Conservation (phyloP, 2,797 vertebrate species). For the Gymnocypris eckloni region DNA sequence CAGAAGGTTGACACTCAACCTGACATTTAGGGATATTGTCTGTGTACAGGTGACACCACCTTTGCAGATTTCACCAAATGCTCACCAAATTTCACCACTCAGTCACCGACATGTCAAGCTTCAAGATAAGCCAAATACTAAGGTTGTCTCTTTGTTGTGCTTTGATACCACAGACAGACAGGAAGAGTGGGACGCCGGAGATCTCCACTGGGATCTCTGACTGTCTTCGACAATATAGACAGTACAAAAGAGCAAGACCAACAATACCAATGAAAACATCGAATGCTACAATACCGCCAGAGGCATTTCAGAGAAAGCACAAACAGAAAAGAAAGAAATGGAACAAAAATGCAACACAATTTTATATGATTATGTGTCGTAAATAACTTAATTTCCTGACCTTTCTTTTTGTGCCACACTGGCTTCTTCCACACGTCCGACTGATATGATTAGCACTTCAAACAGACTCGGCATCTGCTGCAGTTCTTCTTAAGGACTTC, state of each 20-base stretch:
- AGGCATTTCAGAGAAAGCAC: slow-evolving; percentile 17
- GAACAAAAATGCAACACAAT: neutral
- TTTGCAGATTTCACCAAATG: slow-evolving; percentile 11
- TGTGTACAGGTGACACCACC: neutral
- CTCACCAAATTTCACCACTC: neutral
- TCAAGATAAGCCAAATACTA: slow-evolving; percentile 61
- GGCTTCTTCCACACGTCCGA: slow-evolving; percentile 43
- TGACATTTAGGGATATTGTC: slow-evolving; percentile 16
- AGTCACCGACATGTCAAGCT: slow-evolving; percentile 62
- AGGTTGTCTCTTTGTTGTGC: slow-evolving; percentile 46
- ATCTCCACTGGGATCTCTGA: slow-evolving; percentile 30
- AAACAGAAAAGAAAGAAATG: neutral
- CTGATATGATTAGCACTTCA: slow-evolving; percentile 70
- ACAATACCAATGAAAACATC: slow-evolving; percentile 19
- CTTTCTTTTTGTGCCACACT: neutral
- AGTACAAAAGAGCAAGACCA: slow-evolving; percentile 31
- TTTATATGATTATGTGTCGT: neutral
- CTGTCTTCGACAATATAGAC: slow-evolving; percentile 21
- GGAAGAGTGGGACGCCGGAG: slow-evolving; percentile 27
- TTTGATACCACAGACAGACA: slow-evolving; percentile 35
- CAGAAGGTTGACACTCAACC: neutral
- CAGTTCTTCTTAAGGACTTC: slow-evolving; percentile 59
- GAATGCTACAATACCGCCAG: slow-evolving; percentile 11
- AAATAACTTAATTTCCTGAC: neutral
- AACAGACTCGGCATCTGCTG: slow-evolving; percentile 66